Conservation (phyloP, 37 sponge, comb jelly and placozoan species). For the Halisarca cf. caerulea region DNA sequence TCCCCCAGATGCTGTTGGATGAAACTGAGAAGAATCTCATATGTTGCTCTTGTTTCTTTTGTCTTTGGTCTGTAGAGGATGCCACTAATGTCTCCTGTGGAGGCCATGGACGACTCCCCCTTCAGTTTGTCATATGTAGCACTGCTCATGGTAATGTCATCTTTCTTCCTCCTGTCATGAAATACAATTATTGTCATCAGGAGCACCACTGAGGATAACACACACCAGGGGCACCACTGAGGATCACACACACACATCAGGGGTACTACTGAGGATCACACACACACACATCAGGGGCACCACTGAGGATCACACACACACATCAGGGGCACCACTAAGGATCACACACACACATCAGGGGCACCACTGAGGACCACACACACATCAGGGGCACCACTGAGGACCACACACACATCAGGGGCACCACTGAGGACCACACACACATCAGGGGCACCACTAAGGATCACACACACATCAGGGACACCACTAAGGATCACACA, state of each 20-base stretch:
- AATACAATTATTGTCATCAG: constrained; percentile 18
- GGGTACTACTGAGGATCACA: too few species aligned
- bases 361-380: too few species aligned
- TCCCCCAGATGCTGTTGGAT: constrained; percentile 90
- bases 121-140: constrained; percentile 14
- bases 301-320: background rate
- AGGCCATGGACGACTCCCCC: constrained; percentile 37
- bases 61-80: constrained; percentile 76
- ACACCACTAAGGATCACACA: background rate
- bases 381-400: too few species aligned
- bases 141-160: constrained; percentile 46
- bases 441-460: constrained; percentile 8
- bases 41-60: constrained; percentile 70
- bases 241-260: background rate
- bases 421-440: too few species aligned
- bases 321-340: too few species aligned
- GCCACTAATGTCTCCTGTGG: constrained; percentile 70
- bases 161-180: background rate
- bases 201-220: background rate
- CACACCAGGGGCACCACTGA: background rate
- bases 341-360: background rate
- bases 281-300: background rate
- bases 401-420: background rate
- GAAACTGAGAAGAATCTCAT: constrained; percentile 91
- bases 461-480: background rate